Percentiles rank a stretch among this genome's conserved stretches.
Evolutionary conservation across 2,113 vertebrate species (phyloP).

Genomic region (Todiramphus chloris): DNA sequence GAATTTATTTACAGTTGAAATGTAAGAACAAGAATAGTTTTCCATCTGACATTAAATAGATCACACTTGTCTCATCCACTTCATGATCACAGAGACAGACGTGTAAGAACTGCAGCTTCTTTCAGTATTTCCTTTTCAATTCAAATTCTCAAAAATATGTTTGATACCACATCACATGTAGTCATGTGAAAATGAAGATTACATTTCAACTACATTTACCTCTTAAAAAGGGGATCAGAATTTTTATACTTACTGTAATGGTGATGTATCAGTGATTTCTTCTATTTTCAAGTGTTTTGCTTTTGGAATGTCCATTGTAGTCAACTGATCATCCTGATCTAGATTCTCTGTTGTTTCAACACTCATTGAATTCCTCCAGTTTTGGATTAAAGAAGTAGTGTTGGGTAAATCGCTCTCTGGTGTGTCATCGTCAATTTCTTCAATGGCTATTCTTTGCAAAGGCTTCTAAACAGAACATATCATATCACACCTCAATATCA

Average conservation of each 20-base stretch:
- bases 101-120: not conserved
- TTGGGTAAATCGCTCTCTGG: not conserved
- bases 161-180: not conserved
- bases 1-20: not conserved
- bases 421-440: conserved; percentile 82
- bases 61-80: not conserved
- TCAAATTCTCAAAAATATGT: not conserved
- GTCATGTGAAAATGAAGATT: not conserved
- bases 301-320: conserved; percentile 72
- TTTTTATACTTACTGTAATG: conserved; percentile 67
- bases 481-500: not conserved
- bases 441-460: conserved; percentile 85
- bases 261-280: conserved; percentile 70
- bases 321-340: conserved; percentile 35
- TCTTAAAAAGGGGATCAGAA: not conserved
- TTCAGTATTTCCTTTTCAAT: not conserved
- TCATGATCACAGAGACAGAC: not conserved
- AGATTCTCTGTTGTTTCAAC: conserved; percentile 10
- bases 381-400: not conserved
- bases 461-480: conserved; percentile 81
- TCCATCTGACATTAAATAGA: not conserved
- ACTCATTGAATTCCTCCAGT: not conserved
- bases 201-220: not conserved
- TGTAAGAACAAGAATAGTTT: not conserved
- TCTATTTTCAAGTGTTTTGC: conserved; percentile 93